Base-by-base conservation (phyloP, 2,888 invertebrate species). In the Stegophylla sp. region DNA sequence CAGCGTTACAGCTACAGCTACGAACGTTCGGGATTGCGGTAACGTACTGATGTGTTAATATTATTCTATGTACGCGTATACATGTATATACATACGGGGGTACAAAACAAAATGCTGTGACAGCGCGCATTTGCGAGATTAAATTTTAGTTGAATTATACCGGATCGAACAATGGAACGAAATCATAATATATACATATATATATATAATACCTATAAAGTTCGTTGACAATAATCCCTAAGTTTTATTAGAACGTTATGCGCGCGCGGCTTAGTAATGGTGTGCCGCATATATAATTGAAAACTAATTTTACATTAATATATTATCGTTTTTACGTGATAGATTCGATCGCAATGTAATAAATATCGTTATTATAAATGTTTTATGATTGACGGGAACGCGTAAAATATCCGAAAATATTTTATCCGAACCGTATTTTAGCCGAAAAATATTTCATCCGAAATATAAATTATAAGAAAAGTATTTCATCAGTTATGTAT, bases 71-170 rank as follows among this genome's bases (percentile, higher is more conserved):
- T 72, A 9, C 23, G 28, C 48, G 15, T 48, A 20, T 10, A 20
- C 20, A 23, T 10, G 56, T 56, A 20, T 56, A 20, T 56, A 56
- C 20, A 15, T 4, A 23, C 4, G 10, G 12, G 20, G 20, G 15
- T 56, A 26, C 4, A n/a, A n/a, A 28, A 45, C 10, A 15, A 61
- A 61, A 73, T 74, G 61, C 43, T 23, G 56, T 59, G 43, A 45
- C 72, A 41, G 56, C 56, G 43, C 26, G 26, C 59, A 61, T 61
- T 74, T 61, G 45, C 61, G 28, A 74, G 28, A 74, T 61, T 74
- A 63, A 12, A 48, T 74, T 61, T 74, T 74, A 61, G 72, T 72
- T 43, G 53, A 43, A 72, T 43, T 59, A 43, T 72, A 71, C 10
- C 41, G 23, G 53, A 71, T 41, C 71, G 53, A 71, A 71, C 71